A percentile compares a stretch with the other conserved stretches of the same genome.
Conservation (phyloP, 2,113 vertebrate genomes). For the Hucho hucho region DNA sequence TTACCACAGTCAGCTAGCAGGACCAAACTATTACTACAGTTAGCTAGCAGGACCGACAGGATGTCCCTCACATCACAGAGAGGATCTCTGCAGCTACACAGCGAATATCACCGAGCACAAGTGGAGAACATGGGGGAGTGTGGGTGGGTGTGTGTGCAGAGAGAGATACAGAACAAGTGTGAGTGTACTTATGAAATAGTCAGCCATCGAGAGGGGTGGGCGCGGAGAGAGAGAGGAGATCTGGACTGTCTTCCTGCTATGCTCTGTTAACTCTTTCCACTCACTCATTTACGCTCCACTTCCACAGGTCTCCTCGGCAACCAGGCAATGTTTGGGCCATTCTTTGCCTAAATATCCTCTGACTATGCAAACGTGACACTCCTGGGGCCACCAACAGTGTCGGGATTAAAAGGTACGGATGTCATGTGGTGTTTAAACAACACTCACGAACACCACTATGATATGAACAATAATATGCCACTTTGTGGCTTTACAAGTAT, state of each 20-base stretch:
- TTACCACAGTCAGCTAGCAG: too few species aligned
- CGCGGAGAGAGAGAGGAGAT: neutral
- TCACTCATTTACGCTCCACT: neutral
- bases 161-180: neutral
- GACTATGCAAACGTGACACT: slow-evolving; percentile 2
- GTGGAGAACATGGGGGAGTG: neutral
- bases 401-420: neutral
- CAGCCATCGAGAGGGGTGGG: neutral
- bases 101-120: slow-evolving; percentile 1
- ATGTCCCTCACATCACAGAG: too few species aligned
- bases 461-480: too few species aligned
- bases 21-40: too few species aligned
- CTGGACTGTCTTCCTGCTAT: neutral
- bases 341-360: neutral
- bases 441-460: neutral
- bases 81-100: neutral
- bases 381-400: neutral
- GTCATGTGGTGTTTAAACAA: neutral
- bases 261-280: slow-evolving; percentile 2
- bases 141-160: slow-evolving; percentile 8
- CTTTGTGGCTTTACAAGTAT: too few species aligned
- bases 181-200: neutral
- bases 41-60: too few species aligned
- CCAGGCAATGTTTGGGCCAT: neutral
- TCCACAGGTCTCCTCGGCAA: slow-evolving; percentile 6